A percentile compares a stretch with the other conserved stretches of the same genome.
phyloP scores from a whole-genome alignment of 2,888 invertebrate species.

The Plagodis dolabraria region DNA sequence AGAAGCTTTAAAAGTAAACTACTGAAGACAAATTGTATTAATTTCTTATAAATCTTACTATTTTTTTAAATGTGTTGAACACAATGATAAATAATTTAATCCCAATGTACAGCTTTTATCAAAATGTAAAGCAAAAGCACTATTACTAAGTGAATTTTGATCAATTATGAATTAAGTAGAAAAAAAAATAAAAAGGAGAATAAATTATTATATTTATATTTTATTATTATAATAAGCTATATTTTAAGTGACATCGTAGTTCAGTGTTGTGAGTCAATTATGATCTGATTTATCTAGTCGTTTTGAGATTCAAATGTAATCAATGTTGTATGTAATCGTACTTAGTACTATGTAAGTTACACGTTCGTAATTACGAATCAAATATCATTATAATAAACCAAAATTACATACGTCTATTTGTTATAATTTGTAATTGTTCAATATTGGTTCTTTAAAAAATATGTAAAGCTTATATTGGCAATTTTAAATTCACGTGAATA shows the following conservation, averaged over 20 bases:
- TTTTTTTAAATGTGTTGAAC: constrained; percentile 27
- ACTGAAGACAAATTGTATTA: background rate
- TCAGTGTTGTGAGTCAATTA: constrained; percentile 77
- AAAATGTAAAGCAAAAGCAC: constrained; percentile 22
- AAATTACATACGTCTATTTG: constrained; percentile 16
- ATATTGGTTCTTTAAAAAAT: constrained; percentile 32
- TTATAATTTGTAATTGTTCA: constrained; percentile 26
- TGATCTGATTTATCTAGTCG: constrained; percentile 72
- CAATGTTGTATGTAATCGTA: constrained; percentile 32
- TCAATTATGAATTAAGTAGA: constrained; percentile 37
- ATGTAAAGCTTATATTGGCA: constrained; percentile 12
- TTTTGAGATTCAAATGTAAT: constrained; percentile 68
- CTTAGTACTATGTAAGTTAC: constrained; percentile 13
- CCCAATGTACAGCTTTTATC: constrained; percentile 9
- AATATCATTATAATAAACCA: constrained; percentile 30
- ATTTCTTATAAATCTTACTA: background rate
- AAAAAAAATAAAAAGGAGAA: constrained; percentile 13
- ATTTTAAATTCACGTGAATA: constrained; percentile 26
- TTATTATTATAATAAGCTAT: constrained; percentile 11
- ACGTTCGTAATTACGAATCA: constrained; percentile 43
- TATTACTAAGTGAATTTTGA: constrained; percentile 24
- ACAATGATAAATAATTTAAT: constrained; percentile 13
- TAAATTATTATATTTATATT: constrained; percentile 22
- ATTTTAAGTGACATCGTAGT: constrained; percentile 44
- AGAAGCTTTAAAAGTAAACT: background rate